Evolutionary conservation across 2,888 invertebrate species (phyloP).

Genomic region (Patella caerulea): DNA sequence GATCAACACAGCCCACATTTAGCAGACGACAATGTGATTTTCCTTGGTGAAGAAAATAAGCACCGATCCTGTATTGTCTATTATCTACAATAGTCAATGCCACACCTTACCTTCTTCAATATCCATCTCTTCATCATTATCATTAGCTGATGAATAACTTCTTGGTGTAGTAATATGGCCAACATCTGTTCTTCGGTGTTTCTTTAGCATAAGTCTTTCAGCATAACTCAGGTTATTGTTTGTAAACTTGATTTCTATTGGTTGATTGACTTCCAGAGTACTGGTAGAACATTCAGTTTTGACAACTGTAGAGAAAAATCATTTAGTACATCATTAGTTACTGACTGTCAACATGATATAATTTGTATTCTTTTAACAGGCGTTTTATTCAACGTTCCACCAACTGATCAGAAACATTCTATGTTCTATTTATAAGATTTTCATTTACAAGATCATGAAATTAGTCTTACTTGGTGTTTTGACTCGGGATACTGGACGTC

Average conservation of each 20-base stretch:
- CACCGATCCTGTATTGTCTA: too few relatives aligned
- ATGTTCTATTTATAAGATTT: too few relatives aligned
- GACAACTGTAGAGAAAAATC: slow-evolving; percentile 39
- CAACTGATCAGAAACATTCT: too few relatives aligned
- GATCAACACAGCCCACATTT: too few relatives aligned
- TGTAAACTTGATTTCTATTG: slow-evolving; percentile 61
- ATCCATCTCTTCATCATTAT: slow-evolving; percentile 15
- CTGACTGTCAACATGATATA: not conserved
- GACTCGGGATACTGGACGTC: slow-evolving; percentile 34
- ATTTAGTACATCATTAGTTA: not conserved
- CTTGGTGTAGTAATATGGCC: slow-evolving; percentile 18
- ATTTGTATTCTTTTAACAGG: not conserved
- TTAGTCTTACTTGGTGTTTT: slow-evolving; percentile 49
- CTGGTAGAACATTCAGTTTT: slow-evolving; percentile 56
- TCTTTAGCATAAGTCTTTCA: slow-evolving; percentile 67
- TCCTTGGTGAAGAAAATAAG: too few relatives aligned
- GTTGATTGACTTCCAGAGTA: slow-evolving; percentile 29
- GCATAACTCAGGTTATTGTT: slow-evolving; percentile 62
- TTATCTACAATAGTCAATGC: too few relatives aligned
- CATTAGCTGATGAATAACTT: not conserved
- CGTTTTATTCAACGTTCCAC: too few relatives aligned
- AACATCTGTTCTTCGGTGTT: slow-evolving; percentile 62
- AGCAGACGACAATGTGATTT: too few relatives aligned
- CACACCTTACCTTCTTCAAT: slow-evolving; percentile 2
- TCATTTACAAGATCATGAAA: not conserved